Evolutionary conservation across 2,797 vertebrate genomes (phyloP), one percentile per base, ranked within the genome.

Genomic region (Rhincodon typus): DNA sequence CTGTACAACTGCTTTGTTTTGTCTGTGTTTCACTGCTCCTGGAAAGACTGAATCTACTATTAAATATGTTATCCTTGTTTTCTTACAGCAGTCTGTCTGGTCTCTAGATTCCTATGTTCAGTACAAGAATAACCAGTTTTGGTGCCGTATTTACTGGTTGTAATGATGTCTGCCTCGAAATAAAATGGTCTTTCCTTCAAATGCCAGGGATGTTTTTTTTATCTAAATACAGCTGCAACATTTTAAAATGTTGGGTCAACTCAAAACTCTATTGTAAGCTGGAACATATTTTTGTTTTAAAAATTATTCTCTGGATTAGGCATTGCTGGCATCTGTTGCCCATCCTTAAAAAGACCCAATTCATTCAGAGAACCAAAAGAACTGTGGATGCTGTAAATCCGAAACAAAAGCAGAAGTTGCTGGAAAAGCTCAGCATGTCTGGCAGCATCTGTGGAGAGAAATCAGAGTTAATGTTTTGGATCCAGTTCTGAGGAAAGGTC

Each of bases 31-130:
- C 96, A 97, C 96, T 97, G 96, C 96, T 50, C 38, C 19, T 96
- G 91, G 95, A 96, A 96, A 77, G 77, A 96, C 96, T 77, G 96
- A 95, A 95, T 34, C 97, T 94, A 74, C 97, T 97, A 98, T 97
- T 97, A 77, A 95, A 96, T 96, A 96, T 96, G 96, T 96, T 96
- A 96, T 97, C 90, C 97, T 96, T 96, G 66, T 93, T 97, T 98
- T 98, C 97, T 96, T 98, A 98, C 97, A 97, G 97, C 97, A 97
- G 97, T 95, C 96, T 96, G 96, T 95, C 69, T 94, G 96, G 96
- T 96, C 67, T 96, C 82, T 95, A 88, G 96, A 96, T 95, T 95
- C 96, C 96, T 79, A 87, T 86, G 79, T 95, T 95, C 74, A 27
- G 42, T 74, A 13, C 62, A 67, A 42, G 66, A 42, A 23, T 25